Base-by-base conservation (phyloP, 2,888 invertebrate genomes). In the Cetonia aurata region DNA sequence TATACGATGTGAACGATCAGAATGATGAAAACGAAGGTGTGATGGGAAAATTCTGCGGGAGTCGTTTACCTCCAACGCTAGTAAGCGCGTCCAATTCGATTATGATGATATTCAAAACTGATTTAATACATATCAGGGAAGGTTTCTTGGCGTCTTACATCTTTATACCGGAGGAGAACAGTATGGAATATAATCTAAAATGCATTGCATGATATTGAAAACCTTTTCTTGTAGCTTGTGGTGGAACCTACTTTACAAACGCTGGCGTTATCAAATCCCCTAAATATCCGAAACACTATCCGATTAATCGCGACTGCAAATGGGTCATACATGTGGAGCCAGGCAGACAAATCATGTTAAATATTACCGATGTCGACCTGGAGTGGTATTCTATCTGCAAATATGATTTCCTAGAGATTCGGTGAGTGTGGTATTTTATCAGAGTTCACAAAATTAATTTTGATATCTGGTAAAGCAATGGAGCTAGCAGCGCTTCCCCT, bases 111-210 rank as follows among this genome's bases (percentile, higher is more conserved):
- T 96, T 96, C 79, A 80, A 83, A 31, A 89, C 94, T 0, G 96
- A 94, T 78, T 75, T 77, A 6, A 86, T 86, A 8, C 80, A 88
- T 0, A 82, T 86, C 0, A 75, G 75, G 12, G 88, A 88, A 44
- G 96, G 96, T 6, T 97, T 97, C 84, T 88, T 90, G 15, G 88
- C 93, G 0, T 88, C 88, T 6, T 97, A 94, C 80, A 84, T 87
- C 13, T 88, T 91, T 71, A 78, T 92, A n/a, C 88, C 92, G 77
- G 86, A 87, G 6, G 81, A 85, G 0, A 86, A 86, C 75, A 80
- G 88, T 89, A 82, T 4, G 25, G 25, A 25, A 25, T 25, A 25
- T 25, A 4, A 25, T 25, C n/a, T 25, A 25, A 25, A 4, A 25
- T 3, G 25, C 25, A 4, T 25, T 25, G 25, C 25, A 4, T 25